A percentile compares a stretch with the other conserved stretches of the same genome.
Evolutionary conservation across 2,113 vertebrate genomes (phyloP).

Genomic region (Sylvilagus bachmani): DNA sequence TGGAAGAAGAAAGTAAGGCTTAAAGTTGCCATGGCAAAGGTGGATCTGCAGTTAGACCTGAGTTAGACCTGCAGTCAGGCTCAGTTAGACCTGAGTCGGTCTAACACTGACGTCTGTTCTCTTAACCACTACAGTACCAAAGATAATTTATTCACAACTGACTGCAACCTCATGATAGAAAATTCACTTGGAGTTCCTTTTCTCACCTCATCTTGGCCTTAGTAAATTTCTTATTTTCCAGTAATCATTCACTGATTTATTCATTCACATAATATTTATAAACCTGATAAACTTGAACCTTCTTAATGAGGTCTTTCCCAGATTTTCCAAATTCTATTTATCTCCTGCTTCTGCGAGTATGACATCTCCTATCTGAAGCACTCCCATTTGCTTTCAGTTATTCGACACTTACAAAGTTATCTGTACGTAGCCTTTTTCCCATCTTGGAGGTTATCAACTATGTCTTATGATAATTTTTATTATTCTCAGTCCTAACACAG

Average conservation of each 20-base stretch:
- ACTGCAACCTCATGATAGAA: not conserved
- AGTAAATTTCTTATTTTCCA: slow-evolving; percentile 3
- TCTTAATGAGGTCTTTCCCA: not conserved
- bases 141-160: not conserved
- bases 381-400: not conserved
- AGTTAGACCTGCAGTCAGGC: no score
- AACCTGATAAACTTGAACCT: not conserved
- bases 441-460: not conserved
- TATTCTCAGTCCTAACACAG: not conserved
- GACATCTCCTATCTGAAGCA: not conserved
- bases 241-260: not conserved
- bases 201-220: not conserved
- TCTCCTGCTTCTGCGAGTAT: not conserved
- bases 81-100: not conserved
- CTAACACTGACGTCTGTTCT: not conserved
- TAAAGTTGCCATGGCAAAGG: not conserved
- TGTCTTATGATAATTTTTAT: not conserved
- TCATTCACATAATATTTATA: slow-evolving; percentile 13
- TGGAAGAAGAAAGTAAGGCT: not conserved
- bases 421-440: not conserved
- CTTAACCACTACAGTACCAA: no score
- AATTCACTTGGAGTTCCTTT: not conserved
- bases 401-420: not conserved
- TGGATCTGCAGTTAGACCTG: not conserved
- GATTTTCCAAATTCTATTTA: not conserved